Conservation (phyloP, 1,140 invertebrate species). For the Drosophila serrata region DNA sequence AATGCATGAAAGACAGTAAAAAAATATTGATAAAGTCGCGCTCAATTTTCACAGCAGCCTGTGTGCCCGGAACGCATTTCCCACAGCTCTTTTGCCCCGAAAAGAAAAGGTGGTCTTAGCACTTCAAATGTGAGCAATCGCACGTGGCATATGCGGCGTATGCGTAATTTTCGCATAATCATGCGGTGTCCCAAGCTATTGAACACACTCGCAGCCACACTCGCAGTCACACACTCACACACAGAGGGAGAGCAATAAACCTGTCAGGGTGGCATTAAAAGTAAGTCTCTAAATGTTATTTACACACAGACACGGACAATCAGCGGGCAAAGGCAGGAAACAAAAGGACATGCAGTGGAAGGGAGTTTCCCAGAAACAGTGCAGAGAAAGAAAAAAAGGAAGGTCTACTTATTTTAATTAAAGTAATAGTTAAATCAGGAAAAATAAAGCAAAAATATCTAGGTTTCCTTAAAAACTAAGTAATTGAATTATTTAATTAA, state of each 20-base stretch:
- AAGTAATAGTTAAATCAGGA: background rate
- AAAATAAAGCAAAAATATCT: background rate
- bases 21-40: constrained; percentile 72
- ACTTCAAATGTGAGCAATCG: constrained; percentile 76
- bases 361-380: background rate
- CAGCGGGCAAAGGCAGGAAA: constrained; percentile 13
- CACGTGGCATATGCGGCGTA: constrained; percentile 67
- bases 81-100: constrained; percentile 25
- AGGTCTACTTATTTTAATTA: too few species aligned
- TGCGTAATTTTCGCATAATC: constrained; percentile 81
- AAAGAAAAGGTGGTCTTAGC: constrained; percentile 48
- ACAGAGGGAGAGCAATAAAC: constrained; percentile 46
- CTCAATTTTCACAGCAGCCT: constrained; percentile 33
- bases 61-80: constrained; percentile 20
- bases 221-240: constrained; percentile 11
- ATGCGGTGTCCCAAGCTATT: constrained; percentile 67
- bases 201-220: constrained; percentile 53
- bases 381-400: constrained; percentile 5
- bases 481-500: too few species aligned
- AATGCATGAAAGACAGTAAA: constrained; percentile 65
- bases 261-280: constrained; percentile 76
- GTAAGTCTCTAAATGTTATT: constrained; percentile 76
- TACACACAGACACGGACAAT: constrained; percentile 56
- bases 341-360: constrained; percentile 12
- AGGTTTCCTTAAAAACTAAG: too few species aligned